Conservation (phyloP, 2,113 vertebrate species). For the Gnathonemus longibarbis region DNA sequence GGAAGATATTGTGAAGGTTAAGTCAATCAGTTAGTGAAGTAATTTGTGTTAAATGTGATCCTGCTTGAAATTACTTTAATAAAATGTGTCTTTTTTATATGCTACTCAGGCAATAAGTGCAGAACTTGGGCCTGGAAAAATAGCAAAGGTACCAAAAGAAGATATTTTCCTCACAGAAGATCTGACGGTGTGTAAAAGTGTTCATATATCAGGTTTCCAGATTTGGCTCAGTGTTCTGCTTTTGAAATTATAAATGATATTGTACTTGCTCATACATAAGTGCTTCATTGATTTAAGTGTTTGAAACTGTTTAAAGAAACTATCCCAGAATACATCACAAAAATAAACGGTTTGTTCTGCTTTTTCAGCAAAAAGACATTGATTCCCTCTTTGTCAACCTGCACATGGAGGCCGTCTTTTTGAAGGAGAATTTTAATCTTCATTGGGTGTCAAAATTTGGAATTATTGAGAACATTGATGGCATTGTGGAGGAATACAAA, state of each 20-base stretch:
- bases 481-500: constrained; percentile 73
- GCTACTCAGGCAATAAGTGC: constrained; percentile 65
- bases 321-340: not conserved
- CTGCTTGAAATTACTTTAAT: not conserved
- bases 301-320: not conserved
- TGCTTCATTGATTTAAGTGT: not conserved
- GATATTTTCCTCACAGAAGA: constrained; percentile 68
- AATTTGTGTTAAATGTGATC: not conserved
- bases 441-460: constrained; percentile 73
- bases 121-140: constrained; percentile 70
- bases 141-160: constrained; percentile 61
- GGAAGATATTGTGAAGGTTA: constrained; percentile 75
- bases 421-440: constrained; percentile 73
- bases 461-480: constrained; percentile 73
- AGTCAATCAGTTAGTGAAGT: not conserved
- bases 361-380: constrained; percentile 6
- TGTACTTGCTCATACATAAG: not conserved
- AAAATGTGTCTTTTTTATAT: not conserved
- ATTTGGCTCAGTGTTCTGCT: not conserved
- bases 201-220: not conserved
- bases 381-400: constrained; percentile 56
- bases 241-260: not conserved
- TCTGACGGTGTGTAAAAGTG: constrained; percentile 60
- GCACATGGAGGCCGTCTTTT: constrained; percentile 57
- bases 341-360: not conserved